Evolutionary conservation across 2,797 vertebrate genomes (phyloP).

Genomic region (Masticophis lateralis): DNA sequence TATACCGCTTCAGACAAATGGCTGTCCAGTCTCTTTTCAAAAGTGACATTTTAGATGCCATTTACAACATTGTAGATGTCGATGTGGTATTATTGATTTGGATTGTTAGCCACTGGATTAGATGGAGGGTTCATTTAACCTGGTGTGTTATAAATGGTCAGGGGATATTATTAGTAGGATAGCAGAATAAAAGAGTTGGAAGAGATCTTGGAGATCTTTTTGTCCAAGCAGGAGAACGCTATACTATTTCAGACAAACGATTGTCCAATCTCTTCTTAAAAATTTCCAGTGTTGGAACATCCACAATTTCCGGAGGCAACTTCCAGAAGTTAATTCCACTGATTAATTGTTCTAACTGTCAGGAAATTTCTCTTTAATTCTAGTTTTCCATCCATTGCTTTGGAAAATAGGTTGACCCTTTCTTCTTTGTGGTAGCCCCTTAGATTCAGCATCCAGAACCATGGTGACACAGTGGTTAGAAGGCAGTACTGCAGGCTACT

Average conservation of each 20-base stretch:
- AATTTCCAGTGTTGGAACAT: not conserved
- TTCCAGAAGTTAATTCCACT: too few relatives aligned
- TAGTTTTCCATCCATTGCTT: not conserved
- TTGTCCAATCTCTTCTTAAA: not conserved
- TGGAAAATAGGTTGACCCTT: not conserved
- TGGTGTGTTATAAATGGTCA: not conserved
- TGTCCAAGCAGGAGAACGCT: too few relatives aligned
- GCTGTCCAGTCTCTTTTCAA: not conserved
- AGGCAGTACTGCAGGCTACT: too few relatives aligned
- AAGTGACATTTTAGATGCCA: not conserved
- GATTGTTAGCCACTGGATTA: not conserved
- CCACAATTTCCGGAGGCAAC: too few relatives aligned
- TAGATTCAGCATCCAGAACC: not conserved
- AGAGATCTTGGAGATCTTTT: too few relatives aligned
- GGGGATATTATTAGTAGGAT: too few relatives aligned
- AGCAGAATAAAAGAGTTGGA: too few relatives aligned
- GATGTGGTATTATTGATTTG: not conserved
- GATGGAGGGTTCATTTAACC: not conserved
- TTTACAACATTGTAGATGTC: not conserved
- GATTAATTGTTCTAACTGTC: not conserved
- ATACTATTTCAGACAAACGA: not conserved
- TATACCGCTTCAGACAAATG: not conserved
- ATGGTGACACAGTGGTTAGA: too few relatives aligned
- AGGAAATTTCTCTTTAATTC: not conserved
- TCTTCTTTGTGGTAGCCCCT: not conserved